Conservation (phyloP, 2,888 invertebrate genomes). For the Cosmopolites sordidus region DNA sequence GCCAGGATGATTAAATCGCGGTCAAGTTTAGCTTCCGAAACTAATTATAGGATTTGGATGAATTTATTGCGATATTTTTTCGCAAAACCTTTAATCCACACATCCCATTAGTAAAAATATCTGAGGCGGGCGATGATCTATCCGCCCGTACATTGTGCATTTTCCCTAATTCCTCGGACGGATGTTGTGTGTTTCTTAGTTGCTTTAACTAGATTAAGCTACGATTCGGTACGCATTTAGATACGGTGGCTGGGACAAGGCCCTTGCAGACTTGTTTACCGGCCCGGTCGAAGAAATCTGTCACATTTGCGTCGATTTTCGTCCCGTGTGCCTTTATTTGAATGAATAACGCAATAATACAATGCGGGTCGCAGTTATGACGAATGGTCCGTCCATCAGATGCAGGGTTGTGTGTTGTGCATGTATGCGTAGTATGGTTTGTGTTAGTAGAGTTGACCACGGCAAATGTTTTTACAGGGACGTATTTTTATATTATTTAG, state of each 20-base stretch:
- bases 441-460: slow-evolving; percentile 24
- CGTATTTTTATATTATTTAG: no score
- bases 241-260: slow-evolving; percentile 30
- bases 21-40: no score
- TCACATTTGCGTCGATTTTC: slow-evolving; percentile 47
- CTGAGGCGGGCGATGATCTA: background rate
- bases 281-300: slow-evolving; percentile 38
- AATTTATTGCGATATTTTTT: no score
- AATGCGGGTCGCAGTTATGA: slow-evolving; percentile 44
- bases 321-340: slow-evolving; percentile 16
- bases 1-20: no score
- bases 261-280: slow-evolving; percentile 41
- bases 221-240: slow-evolving; percentile 27
- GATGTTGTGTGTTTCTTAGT: background rate
- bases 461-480: slow-evolving; percentile 29
- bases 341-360: slow-evolving; percentile 32
- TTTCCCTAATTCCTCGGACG: background rate
- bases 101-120: background rate
- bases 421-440: slow-evolving; percentile 7
- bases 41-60: no score
- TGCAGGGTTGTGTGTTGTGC: slow-evolving; percentile 31
- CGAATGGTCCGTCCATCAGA: slow-evolving; percentile 46
- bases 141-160: background rate
- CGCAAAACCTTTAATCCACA: background rate
- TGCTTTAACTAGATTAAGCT: slow-evolving; percentile 16